Evolutionary conservation across 2,113 vertebrate genomes (phyloP), one percentile per base, ranked within the genome.

Genomic region (Puffinus mauretanicus): DNA sequence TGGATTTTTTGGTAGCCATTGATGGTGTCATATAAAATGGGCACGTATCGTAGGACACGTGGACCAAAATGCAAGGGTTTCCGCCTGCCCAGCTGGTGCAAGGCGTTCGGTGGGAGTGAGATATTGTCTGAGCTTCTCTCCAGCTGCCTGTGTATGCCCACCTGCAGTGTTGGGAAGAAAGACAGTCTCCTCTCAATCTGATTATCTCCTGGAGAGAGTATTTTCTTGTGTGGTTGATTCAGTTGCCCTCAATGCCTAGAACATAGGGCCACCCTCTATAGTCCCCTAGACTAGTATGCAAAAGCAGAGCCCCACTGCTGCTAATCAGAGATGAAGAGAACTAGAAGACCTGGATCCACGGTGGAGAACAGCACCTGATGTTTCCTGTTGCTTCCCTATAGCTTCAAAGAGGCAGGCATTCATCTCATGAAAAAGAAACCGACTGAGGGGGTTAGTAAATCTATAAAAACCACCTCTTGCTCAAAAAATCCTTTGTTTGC

Each of bases 21-120:
- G 52, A 16, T 72, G 65, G 16, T 65, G 19, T 40, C 5, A 4
- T 49, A 57, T 40, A 14, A 58, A 87, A 34, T 0, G 3, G 21
- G 36, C 62, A 57, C 0, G 0, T 61, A 9, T 24, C 0, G 0
- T 24, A 36, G 60, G 69, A 49, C 44, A 49, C 1, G 0, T 44
- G 36, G 60, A n/a, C 58, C 15, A 29, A 73, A 90, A 44, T 10
- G 6, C 40, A 40, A 82, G 55, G 34, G 40, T 75, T 64, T 84
- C 60, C 16, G 3, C 36, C 70, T 85, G 64, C 49, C 60, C 5
- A 2, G 54, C 36, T 71, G 58, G 64, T 44, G 21, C n/a, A 34
- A 25, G 19, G 61, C 0, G 0, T 58, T 71, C 1, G 24, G 36
- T 32, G 34, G 16, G 62, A 75, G 19, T 5, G 42, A 44, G n/a